These are phyloP conservation scores for Collichthys lucidus DNA, from an alignment of 2,113 vertebrate species.

Conservation along the genomic window DNA sequence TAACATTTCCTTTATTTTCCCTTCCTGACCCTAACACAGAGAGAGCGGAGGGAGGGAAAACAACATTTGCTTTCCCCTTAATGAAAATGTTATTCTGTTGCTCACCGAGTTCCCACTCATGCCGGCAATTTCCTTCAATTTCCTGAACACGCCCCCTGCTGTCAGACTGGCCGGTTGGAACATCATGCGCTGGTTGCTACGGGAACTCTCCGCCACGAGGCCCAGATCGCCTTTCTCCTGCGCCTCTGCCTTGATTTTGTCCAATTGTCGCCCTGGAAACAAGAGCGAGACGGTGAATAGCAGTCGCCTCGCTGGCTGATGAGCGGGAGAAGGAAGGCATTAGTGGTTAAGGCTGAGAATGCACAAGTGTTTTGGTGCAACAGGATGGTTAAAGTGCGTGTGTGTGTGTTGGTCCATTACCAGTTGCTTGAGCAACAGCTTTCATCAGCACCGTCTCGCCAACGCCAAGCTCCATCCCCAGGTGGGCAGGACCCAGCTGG, in stretches of 20 bases:
- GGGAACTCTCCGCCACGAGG: conserved; percentile 91
- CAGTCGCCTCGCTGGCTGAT: conserved; percentile 15
- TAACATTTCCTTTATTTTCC: conserved; percentile 23
- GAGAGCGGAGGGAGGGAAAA: conserved; percentile 39
- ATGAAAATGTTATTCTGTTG: conserved; percentile 66
- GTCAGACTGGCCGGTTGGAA: conserved; percentile 88
- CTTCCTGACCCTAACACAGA: not conserved
- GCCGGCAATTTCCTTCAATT: conserved; percentile 89
- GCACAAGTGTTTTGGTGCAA: conserved; percentile 34
- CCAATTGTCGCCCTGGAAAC: conserved; percentile 89
- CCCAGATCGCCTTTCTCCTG: conserved; percentile 91
- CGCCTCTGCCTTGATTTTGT: conserved; percentile 88
- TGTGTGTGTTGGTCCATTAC: conserved; percentile 73
- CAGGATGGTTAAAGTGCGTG: not conserved
- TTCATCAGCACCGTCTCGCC: conserved; percentile 91
- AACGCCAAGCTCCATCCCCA: conserved; percentile 89
- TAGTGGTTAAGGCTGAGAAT: conserved; percentile 31
- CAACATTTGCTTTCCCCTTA: conserved; percentile 39
- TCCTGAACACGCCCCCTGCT: conserved; percentile 86
- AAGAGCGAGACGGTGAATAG: conserved; percentile 55
- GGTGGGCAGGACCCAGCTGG: conserved; percentile 89
- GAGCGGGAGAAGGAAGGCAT: conserved; percentile 23
- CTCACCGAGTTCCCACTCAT: conserved; percentile 87
- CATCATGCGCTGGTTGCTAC: conserved; percentile 91
- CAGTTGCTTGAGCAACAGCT: conserved; percentile 90